phyloP scores from a whole-genome alignment of 1,140 invertebrate genomes.

The Drosophila cardini region DNA sequence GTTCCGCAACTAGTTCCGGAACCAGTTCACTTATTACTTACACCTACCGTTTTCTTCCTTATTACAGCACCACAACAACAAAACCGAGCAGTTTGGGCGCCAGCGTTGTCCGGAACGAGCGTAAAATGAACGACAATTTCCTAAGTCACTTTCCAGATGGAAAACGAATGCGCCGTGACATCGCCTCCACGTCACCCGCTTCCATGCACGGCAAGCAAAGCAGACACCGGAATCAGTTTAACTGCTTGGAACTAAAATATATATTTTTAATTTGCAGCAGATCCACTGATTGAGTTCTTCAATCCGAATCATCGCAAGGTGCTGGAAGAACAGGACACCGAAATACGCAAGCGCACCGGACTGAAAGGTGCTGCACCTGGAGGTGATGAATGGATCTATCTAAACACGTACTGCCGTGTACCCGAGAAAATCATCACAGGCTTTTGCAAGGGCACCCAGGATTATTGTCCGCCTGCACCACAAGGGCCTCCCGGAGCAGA shows the following conservation, averaged over 20 bases:
- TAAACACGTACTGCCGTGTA: constrained; percentile 91
- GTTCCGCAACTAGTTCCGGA: background rate
- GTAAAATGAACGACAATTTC: constrained; percentile 63
- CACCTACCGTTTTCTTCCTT: background rate
- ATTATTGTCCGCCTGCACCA: constrained; percentile 92
- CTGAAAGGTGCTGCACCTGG: constrained; percentile 87
- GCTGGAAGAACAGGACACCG: constrained; percentile 88
- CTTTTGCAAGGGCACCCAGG: constrained; percentile 86
- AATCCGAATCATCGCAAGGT: constrained; percentile 88
- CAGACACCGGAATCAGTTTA: background rate
- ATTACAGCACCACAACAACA: constrained; percentile 12
- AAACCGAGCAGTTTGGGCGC: constrained; percentile 9
- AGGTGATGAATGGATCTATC: constrained; percentile 90
- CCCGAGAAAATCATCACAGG: constrained; percentile 85
- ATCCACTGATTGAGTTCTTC: constrained; percentile 88
- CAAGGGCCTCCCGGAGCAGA: constrained; percentile 88
- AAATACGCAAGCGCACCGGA: constrained; percentile 86
- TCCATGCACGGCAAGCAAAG: constrained; percentile 70
- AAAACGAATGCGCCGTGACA: constrained; percentile 61
- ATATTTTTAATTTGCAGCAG: constrained; percentile 76
- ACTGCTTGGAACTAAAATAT: background rate
- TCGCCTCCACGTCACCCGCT: constrained; percentile 51
- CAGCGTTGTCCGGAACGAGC: constrained; percentile 47
- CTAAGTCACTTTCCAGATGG: constrained; percentile 34
- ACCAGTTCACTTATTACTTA: background rate